Percentiles rank a stretch among this genome's conserved stretches.
Conservation (phyloP, 2,888 invertebrate species). For the Ormyrus pomaceus region DNA sequence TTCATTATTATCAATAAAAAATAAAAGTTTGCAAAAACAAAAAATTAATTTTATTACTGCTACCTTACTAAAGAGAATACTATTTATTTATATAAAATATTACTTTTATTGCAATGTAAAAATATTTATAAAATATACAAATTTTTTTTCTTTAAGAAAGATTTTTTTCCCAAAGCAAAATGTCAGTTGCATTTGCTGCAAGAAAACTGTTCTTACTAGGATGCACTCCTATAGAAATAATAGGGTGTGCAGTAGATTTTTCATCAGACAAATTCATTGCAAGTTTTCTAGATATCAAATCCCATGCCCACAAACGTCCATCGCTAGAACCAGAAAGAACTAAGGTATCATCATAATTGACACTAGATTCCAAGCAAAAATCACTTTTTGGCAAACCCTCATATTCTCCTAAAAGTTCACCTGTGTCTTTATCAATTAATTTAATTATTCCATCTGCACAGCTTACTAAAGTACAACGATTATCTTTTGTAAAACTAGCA, state of each 20-base stretch:
- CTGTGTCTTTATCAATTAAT: conserved; percentile 92
- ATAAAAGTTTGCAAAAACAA: too few relatives aligned
- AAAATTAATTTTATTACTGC: too few relatives aligned
- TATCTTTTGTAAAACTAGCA: conserved; percentile 91
- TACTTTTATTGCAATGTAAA: conserved; percentile 1
- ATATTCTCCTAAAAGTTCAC: conserved; percentile 87
- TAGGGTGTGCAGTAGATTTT: conserved; percentile 72
- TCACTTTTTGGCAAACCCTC: conserved; percentile 89
- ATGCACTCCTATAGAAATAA: conserved; percentile 86
- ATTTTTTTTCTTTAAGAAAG: conserved; percentile 33
- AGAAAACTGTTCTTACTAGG: conserved; percentile 84
- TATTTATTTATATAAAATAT: too few relatives aligned
- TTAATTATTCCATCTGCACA: conserved; percentile 89
- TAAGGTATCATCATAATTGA: conserved; percentile 89
- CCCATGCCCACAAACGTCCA: conserved; percentile 92
- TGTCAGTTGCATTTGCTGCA: conserved; percentile 84
- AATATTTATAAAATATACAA: conserved; percentile 46
- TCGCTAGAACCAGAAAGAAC: conserved; percentile 94
- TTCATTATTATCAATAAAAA: not conserved
- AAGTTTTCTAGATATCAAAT: conserved; percentile 86
- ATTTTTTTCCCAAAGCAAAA: conserved; percentile 81
- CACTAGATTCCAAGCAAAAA: conserved; percentile 90
- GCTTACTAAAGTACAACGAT: conserved; percentile 92
- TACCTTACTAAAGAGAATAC: too few relatives aligned
- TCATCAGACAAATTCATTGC: conserved; percentile 71